Conservation (phyloP, 2,113 vertebrate species). For the Nansenia antarctica region DNA sequence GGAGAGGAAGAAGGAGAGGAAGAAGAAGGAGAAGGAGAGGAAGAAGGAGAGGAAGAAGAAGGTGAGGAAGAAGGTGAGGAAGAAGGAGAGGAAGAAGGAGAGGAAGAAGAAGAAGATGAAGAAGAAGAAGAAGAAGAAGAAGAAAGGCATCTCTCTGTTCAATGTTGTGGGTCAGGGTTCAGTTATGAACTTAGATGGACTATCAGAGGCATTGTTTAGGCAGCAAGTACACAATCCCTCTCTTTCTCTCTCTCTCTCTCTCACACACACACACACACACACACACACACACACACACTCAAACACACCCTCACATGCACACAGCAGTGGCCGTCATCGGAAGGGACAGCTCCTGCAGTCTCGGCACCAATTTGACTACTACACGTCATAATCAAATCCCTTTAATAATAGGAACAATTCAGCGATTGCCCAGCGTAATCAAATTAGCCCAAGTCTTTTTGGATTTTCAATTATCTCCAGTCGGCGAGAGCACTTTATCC, state of each 20-base stretch:
- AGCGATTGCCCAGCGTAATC: conserved; percentile 85
- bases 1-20: neutral
- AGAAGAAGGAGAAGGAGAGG: no score
- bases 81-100: neutral
- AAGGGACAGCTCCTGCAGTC: conserved; percentile 56
- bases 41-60: no score
- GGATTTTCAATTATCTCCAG: conserved; percentile 94
- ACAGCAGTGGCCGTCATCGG: conserved; percentile 45
- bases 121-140: no score
- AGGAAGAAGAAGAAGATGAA: neutral
- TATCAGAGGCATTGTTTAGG: neutral
- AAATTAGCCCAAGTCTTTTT: conserved; percentile 95
- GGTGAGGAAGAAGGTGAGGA: neutral
- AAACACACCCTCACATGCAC: conserved; percentile 1
- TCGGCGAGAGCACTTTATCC: conserved; percentile 80
- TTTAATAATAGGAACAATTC: conserved; percentile 93
- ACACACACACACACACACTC: conserved; percentile 13
- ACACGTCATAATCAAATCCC: conserved; percentile 90
- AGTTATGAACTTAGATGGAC: neutral
- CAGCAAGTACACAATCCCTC: neutral
- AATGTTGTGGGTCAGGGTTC: neutral
- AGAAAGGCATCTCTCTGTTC: no score
- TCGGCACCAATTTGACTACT: conserved; percentile 77
- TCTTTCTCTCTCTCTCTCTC: neutral
- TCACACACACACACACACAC: conserved; percentile 3